phyloP scores from a whole-genome alignment of 2,888 invertebrate genomes.

The Chloroclystis v-ata region DNA sequence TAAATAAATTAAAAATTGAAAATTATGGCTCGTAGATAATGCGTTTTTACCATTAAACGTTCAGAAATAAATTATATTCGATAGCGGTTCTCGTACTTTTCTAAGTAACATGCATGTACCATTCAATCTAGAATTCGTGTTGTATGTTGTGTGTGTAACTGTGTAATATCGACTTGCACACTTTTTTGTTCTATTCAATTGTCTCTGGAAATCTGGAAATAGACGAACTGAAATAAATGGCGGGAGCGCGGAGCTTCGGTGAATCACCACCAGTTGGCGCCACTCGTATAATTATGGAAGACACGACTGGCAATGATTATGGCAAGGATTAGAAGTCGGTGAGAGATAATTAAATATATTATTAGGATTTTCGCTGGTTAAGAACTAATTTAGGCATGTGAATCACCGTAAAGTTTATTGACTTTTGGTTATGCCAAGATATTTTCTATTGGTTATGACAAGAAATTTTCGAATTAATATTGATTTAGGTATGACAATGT shows the following conservation, averaged over 20 bases:
- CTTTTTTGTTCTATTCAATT: constrained; percentile 1
- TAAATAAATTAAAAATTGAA: too few relatives aligned
- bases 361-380: neutral
- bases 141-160: too few relatives aligned
- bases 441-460: neutral
- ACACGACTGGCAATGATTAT: constrained; percentile 35
- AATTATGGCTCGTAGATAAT: too few relatives aligned
- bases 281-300: constrained; percentile 58
- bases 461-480: too few relatives aligned
- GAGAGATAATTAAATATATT: constrained; percentile 3
- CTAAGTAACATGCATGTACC: too few relatives aligned
- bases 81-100: too few relatives aligned
- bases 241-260: constrained; percentile 40
- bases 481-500: too few relatives aligned
- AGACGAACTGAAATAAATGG: constrained; percentile 23
- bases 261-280: constrained; percentile 61
- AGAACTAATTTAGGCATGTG: neutral
- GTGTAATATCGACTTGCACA: neutral
- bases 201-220: constrained; percentile 16
- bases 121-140: too few relatives aligned
- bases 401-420: neutral
- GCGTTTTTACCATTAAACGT: too few relatives aligned
- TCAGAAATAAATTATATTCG: too few relatives aligned
- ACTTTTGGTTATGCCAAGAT: neutral
- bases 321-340: constrained; percentile 25